Percentiles rank a stretch among this genome's conserved stretches.
These are phyloP conservation scores for Hipparchia sbordonii DNA, from an alignment of 2,888 invertebrate genomes.

Conservation along the genomic window DNA sequence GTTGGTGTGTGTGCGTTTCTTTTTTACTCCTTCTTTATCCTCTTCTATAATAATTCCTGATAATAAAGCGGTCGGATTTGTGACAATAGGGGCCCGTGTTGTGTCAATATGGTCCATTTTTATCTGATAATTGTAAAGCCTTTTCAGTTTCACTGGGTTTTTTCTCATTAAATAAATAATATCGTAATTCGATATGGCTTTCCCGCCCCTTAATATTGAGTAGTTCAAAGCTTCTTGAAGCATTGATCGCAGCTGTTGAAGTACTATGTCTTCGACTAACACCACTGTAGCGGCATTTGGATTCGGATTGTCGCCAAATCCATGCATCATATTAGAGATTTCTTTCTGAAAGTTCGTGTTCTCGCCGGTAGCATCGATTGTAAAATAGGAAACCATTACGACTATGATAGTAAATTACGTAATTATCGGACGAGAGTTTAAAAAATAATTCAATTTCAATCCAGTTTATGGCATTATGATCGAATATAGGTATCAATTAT, in stretches of 20 bases:
- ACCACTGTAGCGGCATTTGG: constrained; percentile 92
- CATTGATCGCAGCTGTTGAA: constrained; percentile 90
- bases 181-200: constrained; percentile 83
- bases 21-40: constrained; percentile 76
- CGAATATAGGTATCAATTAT: no score
- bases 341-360: constrained; percentile 84
- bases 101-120: constrained; percentile 80
- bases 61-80: constrained; percentile 51
- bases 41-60: constrained; percentile 71
- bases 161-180: constrained; percentile 92
- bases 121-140: constrained; percentile 88
- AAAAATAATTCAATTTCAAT: no score
- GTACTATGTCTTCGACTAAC: constrained; percentile 91
- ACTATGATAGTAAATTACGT: not conserved
- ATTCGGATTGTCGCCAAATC: constrained; percentile 94
- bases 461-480: no score
- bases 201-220: constrained; percentile 85
- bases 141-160: constrained; percentile 89
- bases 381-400: constrained; percentile 70
- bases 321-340: constrained; percentile 94
- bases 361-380: constrained; percentile 63
- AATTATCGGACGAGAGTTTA: no score
- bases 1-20: constrained; percentile 72
- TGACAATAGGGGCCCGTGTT: constrained; percentile 50
- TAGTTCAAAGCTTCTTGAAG: constrained; percentile 89